Evolutionary conservation across 1,140 invertebrate genomes (phyloP).

Genomic region (Sarcophaga bullata): DNA sequence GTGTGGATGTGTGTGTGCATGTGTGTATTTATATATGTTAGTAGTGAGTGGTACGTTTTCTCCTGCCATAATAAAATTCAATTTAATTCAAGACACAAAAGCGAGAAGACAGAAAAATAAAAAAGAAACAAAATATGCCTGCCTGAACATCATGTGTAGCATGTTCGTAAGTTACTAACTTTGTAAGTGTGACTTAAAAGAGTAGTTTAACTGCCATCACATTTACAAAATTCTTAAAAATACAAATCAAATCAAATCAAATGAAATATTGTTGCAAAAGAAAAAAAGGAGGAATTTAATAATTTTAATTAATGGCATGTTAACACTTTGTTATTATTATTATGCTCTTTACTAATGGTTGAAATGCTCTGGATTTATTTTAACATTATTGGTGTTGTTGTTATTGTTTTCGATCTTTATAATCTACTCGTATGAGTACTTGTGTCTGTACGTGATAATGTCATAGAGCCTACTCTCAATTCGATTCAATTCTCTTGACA

Average conservation of each 20-base stretch:
- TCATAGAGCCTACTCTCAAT: background rate
- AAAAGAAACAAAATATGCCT: background rate
- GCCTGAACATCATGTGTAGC: background rate
- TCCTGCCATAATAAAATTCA: conserved; percentile 30
- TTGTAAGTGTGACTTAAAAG: no score
- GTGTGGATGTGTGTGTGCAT: background rate
- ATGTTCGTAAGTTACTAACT: no score
- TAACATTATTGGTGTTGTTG: no score
- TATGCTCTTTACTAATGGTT: no score
- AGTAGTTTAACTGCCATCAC: background rate
- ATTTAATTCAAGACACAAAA: background rate
- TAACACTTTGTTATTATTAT: background rate
- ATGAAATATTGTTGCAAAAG: background rate
- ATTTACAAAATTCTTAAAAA: background rate
- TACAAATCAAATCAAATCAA: background rate
- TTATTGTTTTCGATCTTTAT: no score
- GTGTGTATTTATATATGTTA: background rate
- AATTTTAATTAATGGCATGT: conserved; percentile 17
- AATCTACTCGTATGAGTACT: no score
- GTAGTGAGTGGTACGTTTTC: background rate
- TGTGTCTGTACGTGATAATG: background rate
- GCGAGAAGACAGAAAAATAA: no score
- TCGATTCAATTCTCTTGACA: background rate
- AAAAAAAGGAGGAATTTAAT: conserved; percentile 1
- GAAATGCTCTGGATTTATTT: no score